Conservation (phyloP, 2,797 vertebrate species). For the Tapera naevia region DNA sequence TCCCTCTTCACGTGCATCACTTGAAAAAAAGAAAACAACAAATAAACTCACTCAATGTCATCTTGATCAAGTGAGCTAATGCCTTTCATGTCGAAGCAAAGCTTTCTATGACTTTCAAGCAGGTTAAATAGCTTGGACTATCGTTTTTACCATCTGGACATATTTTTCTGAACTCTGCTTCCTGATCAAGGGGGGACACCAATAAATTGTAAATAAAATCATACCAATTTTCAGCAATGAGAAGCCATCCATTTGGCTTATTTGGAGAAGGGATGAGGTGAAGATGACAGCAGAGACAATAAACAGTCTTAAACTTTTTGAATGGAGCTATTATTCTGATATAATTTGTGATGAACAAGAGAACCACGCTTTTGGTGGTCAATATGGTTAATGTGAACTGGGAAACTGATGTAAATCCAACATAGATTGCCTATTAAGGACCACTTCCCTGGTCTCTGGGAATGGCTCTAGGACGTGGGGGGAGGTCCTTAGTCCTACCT, state of each 20-base stretch:
- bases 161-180: not conserved
- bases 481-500: not conserved
- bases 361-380: not conserved
- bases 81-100: not conserved
- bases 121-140: not conserved
- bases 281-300: not conserved
- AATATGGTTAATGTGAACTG: accelerated
- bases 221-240: not conserved
- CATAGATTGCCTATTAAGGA: not conserved
- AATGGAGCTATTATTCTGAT: not conserved
- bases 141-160: not conserved
- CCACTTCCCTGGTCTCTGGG: not conserved
- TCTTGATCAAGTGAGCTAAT: not conserved
- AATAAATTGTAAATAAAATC: not conserved
- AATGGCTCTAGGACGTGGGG: not conserved
- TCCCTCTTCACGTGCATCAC: not conserved
- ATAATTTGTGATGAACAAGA: not conserved
- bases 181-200: not conserved
- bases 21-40: slow-evolving; percentile 17
- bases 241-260: not conserved
- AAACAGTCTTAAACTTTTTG: not conserved
- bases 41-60: not conserved
- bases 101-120: not conserved
- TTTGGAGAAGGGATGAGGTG: not conserved
- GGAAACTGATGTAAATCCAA: not conserved